Percentiles rank a stretch among this genome's conserved stretches.
These are phyloP conservation scores for Lophotis ruficrista DNA, from an alignment of 2,113 vertebrate genomes.

Conservation along the genomic window DNA sequence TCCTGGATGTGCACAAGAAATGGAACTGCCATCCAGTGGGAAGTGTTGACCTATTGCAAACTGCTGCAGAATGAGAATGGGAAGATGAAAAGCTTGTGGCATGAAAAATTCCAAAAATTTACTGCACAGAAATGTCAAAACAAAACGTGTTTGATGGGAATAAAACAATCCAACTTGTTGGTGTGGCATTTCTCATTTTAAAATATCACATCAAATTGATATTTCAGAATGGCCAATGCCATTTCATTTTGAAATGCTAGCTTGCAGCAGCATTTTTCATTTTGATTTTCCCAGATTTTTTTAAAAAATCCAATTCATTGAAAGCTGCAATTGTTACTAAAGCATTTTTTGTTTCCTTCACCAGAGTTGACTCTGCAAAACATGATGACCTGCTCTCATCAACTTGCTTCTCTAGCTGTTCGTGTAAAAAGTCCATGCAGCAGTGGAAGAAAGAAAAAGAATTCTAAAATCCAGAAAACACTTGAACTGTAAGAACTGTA, in stretches of 20 bases:
- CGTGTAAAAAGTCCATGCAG: neutral
- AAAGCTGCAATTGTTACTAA: neutral
- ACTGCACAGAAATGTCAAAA: slow-evolving; percentile 30
- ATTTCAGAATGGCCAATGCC: neutral
- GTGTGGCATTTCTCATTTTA: slow-evolving; percentile 21
- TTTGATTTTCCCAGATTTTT: neutral
- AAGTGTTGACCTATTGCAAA: slow-evolving; percentile 27
- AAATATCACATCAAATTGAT: slow-evolving; percentile 11
- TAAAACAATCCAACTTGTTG: slow-evolving; percentile 7
- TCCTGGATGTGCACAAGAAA: neutral
- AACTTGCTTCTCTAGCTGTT: neutral
- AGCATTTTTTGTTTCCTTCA: neutral
- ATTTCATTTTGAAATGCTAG: neutral
- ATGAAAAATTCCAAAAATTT: neutral
- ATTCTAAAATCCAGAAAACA: neutral
- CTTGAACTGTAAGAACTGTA: neutral
- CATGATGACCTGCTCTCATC: neutral
- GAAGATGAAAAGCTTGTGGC: neutral
- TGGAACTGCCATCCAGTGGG: neutral
- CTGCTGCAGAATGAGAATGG: neutral
- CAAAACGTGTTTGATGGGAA: slow-evolving; percentile 7
- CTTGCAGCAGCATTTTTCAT: neutral
- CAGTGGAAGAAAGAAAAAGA: neutral
- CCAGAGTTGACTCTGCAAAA: neutral
- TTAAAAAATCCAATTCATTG: neutral